These are phyloP conservation scores for Setophaga coronata DNA, from an alignment of 2,113 vertebrate species.

Conservation along the genomic window DNA sequence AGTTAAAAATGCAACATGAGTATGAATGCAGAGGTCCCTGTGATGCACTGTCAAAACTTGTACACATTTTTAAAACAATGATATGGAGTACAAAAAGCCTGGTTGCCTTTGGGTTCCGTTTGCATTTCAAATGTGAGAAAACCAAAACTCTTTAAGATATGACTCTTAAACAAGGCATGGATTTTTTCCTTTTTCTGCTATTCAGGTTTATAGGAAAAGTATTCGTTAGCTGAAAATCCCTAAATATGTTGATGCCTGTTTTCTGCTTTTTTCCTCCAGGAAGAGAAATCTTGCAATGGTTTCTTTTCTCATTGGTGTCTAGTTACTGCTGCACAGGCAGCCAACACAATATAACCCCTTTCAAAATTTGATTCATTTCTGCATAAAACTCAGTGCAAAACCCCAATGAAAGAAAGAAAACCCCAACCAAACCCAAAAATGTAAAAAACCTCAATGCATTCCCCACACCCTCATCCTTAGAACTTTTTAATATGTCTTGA, in stretches of 20 bases:
- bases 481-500: not conserved
- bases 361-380: not conserved
- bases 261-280: not conserved
- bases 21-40: not conserved
- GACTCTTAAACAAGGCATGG: not conserved
- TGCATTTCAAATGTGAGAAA: not conserved
- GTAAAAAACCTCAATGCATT: not conserved
- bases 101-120: not conserved
- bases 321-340: not conserved
- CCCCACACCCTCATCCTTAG: rapidly evolving
- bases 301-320: not conserved
- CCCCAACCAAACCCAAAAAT: not conserved
- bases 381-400: not conserved
- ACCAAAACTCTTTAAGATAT: not conserved
- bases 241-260: not conserved
- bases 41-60: not conserved
- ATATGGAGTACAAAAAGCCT: not conserved
- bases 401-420: not conserved
- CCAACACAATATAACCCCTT: rapidly evolving
- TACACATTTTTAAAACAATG: not conserved
- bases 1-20: not conserved
- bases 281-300: not conserved
- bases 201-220: not conserved
- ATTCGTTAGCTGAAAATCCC: not conserved
- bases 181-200: not conserved